These are phyloP conservation scores for Cassiopea xamachana DNA, from an alignment of 30 jellyfish, hydroid and myxozoan species.

Conservation along the genomic window DNA sequence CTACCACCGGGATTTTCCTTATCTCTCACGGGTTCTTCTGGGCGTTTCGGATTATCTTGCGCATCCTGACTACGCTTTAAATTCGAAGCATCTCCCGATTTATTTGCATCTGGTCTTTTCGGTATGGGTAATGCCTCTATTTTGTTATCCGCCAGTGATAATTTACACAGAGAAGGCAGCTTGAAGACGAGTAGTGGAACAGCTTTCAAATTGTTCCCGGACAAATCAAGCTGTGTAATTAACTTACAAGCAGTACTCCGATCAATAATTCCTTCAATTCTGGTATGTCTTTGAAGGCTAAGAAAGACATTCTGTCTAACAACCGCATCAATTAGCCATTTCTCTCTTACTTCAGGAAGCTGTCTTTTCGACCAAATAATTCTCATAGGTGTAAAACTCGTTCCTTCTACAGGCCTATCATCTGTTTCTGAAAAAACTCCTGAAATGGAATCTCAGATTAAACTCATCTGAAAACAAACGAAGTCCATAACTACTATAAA, in stretches of 20 bases:
- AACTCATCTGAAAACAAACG: too few relatives aligned
- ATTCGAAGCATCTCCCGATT: neutral
- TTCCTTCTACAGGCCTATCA: conserved; percentile 46
- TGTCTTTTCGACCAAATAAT: conserved; percentile 79
- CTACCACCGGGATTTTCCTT: neutral
- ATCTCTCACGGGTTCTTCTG: neutral
- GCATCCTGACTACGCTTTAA: neutral
- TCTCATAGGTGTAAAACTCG: conserved; percentile 49
- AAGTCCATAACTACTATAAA: too few relatives aligned
- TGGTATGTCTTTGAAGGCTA: neutral
- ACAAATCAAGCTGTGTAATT: conserved; percentile 72
- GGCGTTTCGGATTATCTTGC: neutral
- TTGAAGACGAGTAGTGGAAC: conserved; percentile 81
- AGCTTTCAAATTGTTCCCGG: conserved; percentile 60
- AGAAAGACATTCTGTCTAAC: conserved; percentile 5
- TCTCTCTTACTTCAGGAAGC: conserved; percentile 51
- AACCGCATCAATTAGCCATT: conserved; percentile 79
- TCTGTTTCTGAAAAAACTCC: conserved; percentile 81
- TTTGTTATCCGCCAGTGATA: conserved; percentile 79
- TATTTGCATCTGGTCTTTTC: neutral
- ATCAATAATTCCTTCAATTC: neutral
- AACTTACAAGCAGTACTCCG: conserved; percentile 14
- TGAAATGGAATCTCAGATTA: neutral
- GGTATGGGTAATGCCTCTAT: conserved; percentile 11
- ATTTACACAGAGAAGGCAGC: conserved; percentile 73